phyloP scores from a whole-genome alignment of 2,797 vertebrate species.

The Octomys mimax region DNA sequence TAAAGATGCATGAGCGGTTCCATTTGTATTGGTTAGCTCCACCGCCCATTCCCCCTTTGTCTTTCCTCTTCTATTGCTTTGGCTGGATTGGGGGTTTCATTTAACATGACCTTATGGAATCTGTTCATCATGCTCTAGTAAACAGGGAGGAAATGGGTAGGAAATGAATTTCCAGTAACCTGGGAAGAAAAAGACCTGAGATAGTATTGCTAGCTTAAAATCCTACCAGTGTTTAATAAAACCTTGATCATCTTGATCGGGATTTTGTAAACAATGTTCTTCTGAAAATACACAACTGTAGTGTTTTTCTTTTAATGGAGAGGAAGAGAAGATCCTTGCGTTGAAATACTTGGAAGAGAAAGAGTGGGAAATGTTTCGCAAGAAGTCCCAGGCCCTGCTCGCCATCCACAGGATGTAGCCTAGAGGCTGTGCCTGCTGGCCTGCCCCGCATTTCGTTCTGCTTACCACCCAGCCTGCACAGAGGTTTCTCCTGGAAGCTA shows the following conservation, averaged over 20 bases:
- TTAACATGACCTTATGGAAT: background rate
- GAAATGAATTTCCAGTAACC: slow-evolving; percentile 2
- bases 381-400: background rate
- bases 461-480: background rate
- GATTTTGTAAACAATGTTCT: slow-evolving; percentile 42
- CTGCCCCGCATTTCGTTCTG: background rate
- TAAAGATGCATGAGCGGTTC: background rate
- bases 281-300: slow-evolving; percentile 13
- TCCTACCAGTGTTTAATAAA: background rate
- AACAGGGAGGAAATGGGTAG: slow-evolving; percentile 4
- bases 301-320: slow-evolving; percentile 11
- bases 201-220: slow-evolving; percentile 51
- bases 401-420: background rate
- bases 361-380: background rate
- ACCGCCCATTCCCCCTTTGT: background rate
- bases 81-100: background rate
- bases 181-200: slow-evolving; percentile 1
- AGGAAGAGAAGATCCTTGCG: background rate
- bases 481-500: background rate
- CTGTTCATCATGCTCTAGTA: background rate
- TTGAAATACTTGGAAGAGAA: background rate
- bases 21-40: background rate
- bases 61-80: slow-evolving; percentile 4
- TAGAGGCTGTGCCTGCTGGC: background rate
- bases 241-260: slow-evolving; percentile 30